Percentiles rank a stretch among this genome's conserved stretches.
Evolutionary conservation across 1,140 invertebrate genomes (phyloP).

Genomic region (Laupala kohalensis): DNA sequence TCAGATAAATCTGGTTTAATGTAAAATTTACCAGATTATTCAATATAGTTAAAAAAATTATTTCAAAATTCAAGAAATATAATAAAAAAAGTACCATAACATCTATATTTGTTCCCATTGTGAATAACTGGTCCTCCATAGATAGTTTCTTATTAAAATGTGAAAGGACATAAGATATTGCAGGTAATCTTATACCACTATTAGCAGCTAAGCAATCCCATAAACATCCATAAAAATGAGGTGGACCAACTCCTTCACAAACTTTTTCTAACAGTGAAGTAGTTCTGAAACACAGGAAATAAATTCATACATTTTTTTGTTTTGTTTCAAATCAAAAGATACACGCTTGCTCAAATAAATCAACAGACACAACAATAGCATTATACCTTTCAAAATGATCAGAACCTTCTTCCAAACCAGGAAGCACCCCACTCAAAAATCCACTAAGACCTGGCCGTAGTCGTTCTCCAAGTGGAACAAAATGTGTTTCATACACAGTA

Average conservation of each 20-base stretch:
- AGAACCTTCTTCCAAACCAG: constrained; percentile 80
- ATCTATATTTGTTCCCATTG: constrained; percentile 77
- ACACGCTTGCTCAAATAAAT: no score
- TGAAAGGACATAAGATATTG: constrained; percentile 63
- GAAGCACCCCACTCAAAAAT: constrained; percentile 69
- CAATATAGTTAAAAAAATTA: not conserved
- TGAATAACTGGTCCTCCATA: constrained; percentile 73
- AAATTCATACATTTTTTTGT: not conserved
- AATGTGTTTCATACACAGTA: constrained; percentile 83
- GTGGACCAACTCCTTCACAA: constrained; percentile 61
- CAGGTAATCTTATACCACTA: constrained; percentile 70
- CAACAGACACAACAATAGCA: not conserved
- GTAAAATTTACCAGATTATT: not conserved
- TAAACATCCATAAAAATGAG: constrained; percentile 75
- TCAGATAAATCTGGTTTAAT: not conserved
- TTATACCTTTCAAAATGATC: constrained; percentile 70
- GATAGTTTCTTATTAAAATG: constrained; percentile 72
- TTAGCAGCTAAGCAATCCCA: constrained; percentile 80
- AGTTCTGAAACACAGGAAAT: constrained; percentile 37
- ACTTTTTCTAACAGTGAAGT: constrained; percentile 65
- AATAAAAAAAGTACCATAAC: constrained; percentile 48
- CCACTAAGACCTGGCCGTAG: constrained; percentile 76
- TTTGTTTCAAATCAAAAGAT: no score
- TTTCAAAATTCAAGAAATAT: not conserved
- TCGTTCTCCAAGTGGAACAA: constrained; percentile 69